Base-by-base conservation (phyloP, 1,140 invertebrate genomes). In the Bombus sibiricus region DNA sequence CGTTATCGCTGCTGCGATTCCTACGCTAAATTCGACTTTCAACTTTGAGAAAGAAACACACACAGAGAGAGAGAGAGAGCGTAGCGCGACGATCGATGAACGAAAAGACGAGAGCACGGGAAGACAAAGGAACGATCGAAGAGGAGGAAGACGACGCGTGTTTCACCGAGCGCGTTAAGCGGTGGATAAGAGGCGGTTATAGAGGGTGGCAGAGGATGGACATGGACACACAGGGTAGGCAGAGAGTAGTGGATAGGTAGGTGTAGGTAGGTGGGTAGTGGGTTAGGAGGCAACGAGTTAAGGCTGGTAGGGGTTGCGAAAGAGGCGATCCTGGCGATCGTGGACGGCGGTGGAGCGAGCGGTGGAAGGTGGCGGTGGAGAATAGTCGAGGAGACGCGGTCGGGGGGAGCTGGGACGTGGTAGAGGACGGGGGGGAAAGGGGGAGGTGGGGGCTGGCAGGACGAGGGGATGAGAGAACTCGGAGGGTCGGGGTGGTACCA, bases 401-500 rank as follows among this genome's bases (percentile, higher is more conserved):
- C 22, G 57, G 57, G 28, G 59, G 59, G 59, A 12, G 59, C 10
- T 28, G 28, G 59, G 59, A n/a, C 28, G 59, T 69, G 76, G 79
- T 41, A 69, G 81, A 28, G 4, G 12, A 8, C 5, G 41, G 59
- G 28, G 64, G 53, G 43, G n/a, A n/a, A 25, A 59, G 85, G 25
- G 76, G 68, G 59, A 43, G 86, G 77, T 47, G 80, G 64, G 72
- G 64, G 68, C 53, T 32, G 64, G 78, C 57, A 57, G 62, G 68
- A 79, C 62, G 74, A 34, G 68, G 84, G 84, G 72, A 80, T 53
- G 77, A 79, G 87, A 75, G 64, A 75, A 86, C 86, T 79, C 73
- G 78, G 83, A 82, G 85, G 71, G 62, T 41, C 66, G 83, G 89
- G 69, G 76, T 92, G 92, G 92, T 92, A 92, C 93, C 92, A 93